Base-by-base conservation (phyloP, 2,113 vertebrate species). In the Grallaria varia region DNA sequence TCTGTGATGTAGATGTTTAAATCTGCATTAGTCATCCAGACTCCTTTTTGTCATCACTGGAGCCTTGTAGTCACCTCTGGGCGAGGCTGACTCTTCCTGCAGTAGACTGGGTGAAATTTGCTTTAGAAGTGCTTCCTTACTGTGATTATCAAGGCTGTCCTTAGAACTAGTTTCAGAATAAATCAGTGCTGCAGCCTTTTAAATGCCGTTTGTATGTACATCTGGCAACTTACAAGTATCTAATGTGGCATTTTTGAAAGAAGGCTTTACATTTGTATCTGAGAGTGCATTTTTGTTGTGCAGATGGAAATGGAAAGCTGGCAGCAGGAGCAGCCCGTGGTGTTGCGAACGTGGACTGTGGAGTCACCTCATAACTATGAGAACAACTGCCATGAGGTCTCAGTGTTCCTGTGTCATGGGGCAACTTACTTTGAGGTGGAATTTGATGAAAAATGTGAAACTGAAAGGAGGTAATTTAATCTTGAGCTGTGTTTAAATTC, bases 291-390 rank as follows among this genome's bases (percentile, higher is more conserved):
- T 93, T 95, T 79, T 52, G 80, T 74, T 84, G 27, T 16, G 19
- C 84, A 99, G 99, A 92, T 97, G 95, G 99, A 99, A 68, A 97
- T 98, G 64, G 99, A 99, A 88, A 98, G 95, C 96, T 99, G 98
- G 98, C 98, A 99, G 76, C 98, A 99, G 39, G 99, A 99, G 79
- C 98, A 98, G 96, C 99, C 99, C 3, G 99, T 99, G 69, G 98
- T 99, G 8, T 83, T 99, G n/a, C 96, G 98, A 73, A 99, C 98
- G 0, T 99, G 99, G 99, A 98, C 97, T 11, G 98, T 98, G 97
- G 99, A 99, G 84, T 99, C 99, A 1, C 98, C 99, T 89, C 99
- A 99, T 95, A 99, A 99, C 97, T 99, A 99, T 58, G 99, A 99
- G 89, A 99, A 99, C 90, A 99, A 99, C 83, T 99, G 98, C 68